These are phyloP conservation scores for Dynastes grantii DNA, from an alignment of 2,888 invertebrate species.

Conservation along the genomic window DNA sequence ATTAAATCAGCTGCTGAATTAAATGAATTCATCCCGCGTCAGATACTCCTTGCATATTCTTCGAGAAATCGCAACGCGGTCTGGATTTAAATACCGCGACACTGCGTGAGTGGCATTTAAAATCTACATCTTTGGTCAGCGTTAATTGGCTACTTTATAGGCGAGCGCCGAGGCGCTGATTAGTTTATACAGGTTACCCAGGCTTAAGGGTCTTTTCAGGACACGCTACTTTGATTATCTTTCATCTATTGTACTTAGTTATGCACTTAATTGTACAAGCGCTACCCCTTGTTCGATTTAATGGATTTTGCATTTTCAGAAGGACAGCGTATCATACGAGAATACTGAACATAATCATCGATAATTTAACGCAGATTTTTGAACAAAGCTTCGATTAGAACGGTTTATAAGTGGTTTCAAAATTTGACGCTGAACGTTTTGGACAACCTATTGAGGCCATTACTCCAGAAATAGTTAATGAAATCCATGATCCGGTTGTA, in stretches of 20 bases:
- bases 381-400: no score
- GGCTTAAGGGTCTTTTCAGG: slow-evolving; percentile 9
- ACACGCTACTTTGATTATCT: slow-evolving; percentile 39
- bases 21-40: slow-evolving; percentile 47
- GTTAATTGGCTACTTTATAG: slow-evolving; percentile 39
- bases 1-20: slow-evolving; percentile 44
- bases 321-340: background rate
- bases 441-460: no score
- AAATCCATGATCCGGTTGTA: no score
- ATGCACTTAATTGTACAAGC: background rate
- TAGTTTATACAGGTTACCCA: slow-evolving; percentile 41
- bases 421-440: background rate
- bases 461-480: no score
- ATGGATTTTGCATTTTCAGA: slow-evolving; percentile 2
- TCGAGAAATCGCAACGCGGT: slow-evolving; percentile 4
- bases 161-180: slow-evolving; percentile 17
- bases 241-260: slow-evolving; percentile 13
- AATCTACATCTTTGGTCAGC: slow-evolving; percentile 41
- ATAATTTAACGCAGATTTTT: background rate
- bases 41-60: slow-evolving; percentile 46
- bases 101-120: slow-evolving; percentile 48
- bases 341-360: background rate
- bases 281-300: slow-evolving; percentile 1
- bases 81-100: slow-evolving; percentile 41
- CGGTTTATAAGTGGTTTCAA: background rate